Percentiles rank a stretch among this genome's conserved stretches.
Evolutionary conservation across 2,888 invertebrate species (phyloP).

Genomic region (Mesorhabditis spiculigera): DNA sequence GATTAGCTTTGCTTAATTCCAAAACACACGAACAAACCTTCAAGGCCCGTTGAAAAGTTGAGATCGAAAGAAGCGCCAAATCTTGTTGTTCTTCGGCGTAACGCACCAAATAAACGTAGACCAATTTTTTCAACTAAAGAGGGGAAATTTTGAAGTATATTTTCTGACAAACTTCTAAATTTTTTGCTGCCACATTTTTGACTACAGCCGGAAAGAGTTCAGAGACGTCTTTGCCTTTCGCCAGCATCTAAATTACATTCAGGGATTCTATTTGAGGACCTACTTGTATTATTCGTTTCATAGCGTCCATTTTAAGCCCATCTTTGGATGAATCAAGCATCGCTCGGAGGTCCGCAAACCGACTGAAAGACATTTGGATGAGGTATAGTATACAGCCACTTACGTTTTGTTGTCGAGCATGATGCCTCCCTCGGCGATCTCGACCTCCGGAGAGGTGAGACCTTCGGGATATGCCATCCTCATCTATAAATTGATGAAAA

Average conservation of each 20-base stretch:
- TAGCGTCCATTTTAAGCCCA: constrained; percentile 91
- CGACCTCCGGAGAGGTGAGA: constrained; percentile 44
- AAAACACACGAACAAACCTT: constrained; percentile 68
- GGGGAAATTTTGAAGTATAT: constrained; percentile 12
- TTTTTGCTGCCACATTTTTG: constrained; percentile 98
- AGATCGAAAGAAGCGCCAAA: constrained; percentile 90
- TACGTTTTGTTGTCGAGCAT: constrained; percentile 53
- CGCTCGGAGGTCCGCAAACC: constrained; percentile 87
- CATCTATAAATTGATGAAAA: constrained; percentile 16
- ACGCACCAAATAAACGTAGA: constrained; percentile 94
- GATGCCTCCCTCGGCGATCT: constrained; percentile 55
- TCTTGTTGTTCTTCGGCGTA: constrained; percentile 99
- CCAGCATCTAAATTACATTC: constrained; percentile 75
- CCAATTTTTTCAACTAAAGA: constrained; percentile 82
- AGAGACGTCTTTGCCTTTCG: constrained; percentile 95
- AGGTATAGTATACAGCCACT: constrained; percentile 12
- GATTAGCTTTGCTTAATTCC: constrained; percentile 7
- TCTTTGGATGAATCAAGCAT: constrained; percentile 98
- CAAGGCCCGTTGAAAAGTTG: constrained; percentile 94
- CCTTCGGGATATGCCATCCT: constrained; percentile 52
- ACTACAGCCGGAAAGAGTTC: constrained; percentile 96
- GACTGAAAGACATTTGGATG: constrained; percentile 17
- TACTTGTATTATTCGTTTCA: constrained; percentile 96
- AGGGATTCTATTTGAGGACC: constrained; percentile 11
- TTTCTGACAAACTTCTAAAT: constrained; percentile 73